A percentile compares a stretch with the other conserved stretches of the same genome.
Evolutionary conservation across 2,888 invertebrate species (phyloP).

Genomic region (Drosophila yooni): DNA sequence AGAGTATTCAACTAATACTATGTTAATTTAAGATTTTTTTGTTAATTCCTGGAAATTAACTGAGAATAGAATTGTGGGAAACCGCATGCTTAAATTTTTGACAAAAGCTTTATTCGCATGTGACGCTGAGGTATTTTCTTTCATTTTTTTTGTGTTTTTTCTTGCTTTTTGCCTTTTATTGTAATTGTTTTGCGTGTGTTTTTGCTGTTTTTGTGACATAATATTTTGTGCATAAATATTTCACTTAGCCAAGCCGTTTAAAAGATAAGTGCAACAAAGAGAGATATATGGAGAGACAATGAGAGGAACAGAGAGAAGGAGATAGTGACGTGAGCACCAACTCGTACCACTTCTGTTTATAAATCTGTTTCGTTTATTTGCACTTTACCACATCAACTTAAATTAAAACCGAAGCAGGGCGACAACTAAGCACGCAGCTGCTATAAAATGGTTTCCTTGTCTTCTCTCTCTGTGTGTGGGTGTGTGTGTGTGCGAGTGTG

Average conservation of each 20-base stretch:
- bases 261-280: background rate
- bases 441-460: constrained; percentile 52
- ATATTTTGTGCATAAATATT: constrained; percentile 63
- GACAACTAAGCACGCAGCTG: constrained; percentile 54
- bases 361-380: constrained; percentile 75
- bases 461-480: background rate
- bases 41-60: constrained; percentile 9
- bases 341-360: constrained; percentile 59
- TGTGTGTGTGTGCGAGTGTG: background rate
- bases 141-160: constrained; percentile 8
- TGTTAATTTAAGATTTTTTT: background rate
- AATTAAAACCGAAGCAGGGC: constrained; percentile 62
- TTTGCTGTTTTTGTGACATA: constrained; percentile 6
- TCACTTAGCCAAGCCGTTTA: constrained; percentile 47
- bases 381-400: constrained; percentile 73
- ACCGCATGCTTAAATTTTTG: constrained; percentile 31
- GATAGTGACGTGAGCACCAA: constrained; percentile 25
- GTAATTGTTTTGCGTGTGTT: constrained; percentile 23
- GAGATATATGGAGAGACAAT: background rate
- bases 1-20: background rate
- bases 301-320: background rate
- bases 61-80: constrained; percentile 21
- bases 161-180: constrained; percentile 10
- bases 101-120: constrained; percentile 42
- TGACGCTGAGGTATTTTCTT: constrained; percentile 10